phyloP scores from a whole-genome alignment of 2,797 vertebrate genomes.

The Gadopsis marmoratus region DNA sequence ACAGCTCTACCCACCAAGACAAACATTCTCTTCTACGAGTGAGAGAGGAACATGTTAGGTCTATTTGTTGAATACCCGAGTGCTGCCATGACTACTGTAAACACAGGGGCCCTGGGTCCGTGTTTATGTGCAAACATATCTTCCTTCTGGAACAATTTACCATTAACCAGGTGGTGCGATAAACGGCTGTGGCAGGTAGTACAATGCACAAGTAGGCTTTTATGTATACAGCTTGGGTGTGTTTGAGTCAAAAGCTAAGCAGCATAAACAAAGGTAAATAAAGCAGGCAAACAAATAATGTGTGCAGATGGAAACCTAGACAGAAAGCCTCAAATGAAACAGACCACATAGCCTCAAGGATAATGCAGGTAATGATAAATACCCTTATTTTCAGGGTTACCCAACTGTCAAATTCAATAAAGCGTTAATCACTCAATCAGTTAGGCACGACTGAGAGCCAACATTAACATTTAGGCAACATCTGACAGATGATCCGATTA shows the following conservation, averaged over 20 bases:
- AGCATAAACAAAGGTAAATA: conserved; percentile 95
- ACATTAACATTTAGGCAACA: conserved; percentile 36
- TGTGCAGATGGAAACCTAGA: conserved; percentile 72
- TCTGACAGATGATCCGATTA: conserved; percentile 44
- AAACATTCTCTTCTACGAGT: conserved; percentile 89
- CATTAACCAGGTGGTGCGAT: conserved; percentile 99
- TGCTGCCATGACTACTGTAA: conserved; percentile 99
- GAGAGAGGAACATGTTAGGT: conserved; percentile 89
- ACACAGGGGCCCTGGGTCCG: conserved; percentile 92
- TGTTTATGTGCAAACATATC: conserved; percentile 99
- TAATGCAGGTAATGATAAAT: too few relatives aligned
- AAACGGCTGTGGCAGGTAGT: conserved; percentile 97
- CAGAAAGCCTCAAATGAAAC: conserved; percentile 48
- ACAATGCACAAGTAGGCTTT: conserved; percentile 93
- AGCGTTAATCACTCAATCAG: conserved; percentile 33
- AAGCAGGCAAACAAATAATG: conserved; percentile 94
- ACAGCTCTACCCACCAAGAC: conserved; percentile 81
- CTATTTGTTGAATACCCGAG: conserved; percentile 97
- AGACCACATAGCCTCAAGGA: conserved; percentile 27
- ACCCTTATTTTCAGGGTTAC: conserved; percentile 23
- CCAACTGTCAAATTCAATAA: conserved; percentile 3
- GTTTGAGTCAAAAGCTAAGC: conserved; percentile 88
- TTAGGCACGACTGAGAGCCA: conserved; percentile 17
- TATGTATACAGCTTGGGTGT: conserved; percentile 93
- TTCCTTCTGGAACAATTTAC: conserved; percentile 99